These are phyloP conservation scores for Panthera tigris DNA, from an alignment of 2,113 vertebrate species.

Conservation along the genomic window DNA sequence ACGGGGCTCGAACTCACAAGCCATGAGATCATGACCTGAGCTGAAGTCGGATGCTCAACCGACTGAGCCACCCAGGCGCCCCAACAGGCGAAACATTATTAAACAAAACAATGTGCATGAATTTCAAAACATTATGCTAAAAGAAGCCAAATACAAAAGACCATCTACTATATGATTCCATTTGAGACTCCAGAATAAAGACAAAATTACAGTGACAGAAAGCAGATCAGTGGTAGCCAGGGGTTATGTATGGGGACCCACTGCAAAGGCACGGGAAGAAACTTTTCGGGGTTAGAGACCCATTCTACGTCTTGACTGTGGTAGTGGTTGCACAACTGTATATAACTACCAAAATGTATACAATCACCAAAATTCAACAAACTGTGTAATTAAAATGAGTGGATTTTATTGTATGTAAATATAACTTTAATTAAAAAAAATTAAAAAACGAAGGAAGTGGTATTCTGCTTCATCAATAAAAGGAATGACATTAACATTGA, in stretches of 20 bases:
- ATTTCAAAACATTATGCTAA: conserved; percentile 32
- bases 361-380: conserved; percentile 42
- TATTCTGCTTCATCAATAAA: neutral
- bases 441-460: conserved; percentile 14
- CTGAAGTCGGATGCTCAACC: too few relatives aligned
- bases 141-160: conserved; percentile 22
- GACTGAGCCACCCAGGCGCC: too few relatives aligned
- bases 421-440: neutral
- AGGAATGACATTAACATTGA: neutral
- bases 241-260: neutral
- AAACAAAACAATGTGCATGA: neutral
- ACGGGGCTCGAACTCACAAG: too few relatives aligned
- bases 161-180: neutral
- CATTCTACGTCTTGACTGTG: neutral
- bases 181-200: neutral
- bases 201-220: conserved; percentile 21
- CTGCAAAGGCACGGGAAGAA: neutral
- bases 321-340: neutral
- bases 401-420: neutral
- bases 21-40: too few relatives aligned
- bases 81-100: neutral
- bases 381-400: neutral
- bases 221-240: neutral
- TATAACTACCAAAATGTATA: conserved; percentile 27
- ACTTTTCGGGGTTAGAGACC: neutral